Evolutionary conservation across 2,113 vertebrate genomes (phyloP), one percentile per base, ranked within the genome.

Genomic region (Vulpes vulpes): DNA sequence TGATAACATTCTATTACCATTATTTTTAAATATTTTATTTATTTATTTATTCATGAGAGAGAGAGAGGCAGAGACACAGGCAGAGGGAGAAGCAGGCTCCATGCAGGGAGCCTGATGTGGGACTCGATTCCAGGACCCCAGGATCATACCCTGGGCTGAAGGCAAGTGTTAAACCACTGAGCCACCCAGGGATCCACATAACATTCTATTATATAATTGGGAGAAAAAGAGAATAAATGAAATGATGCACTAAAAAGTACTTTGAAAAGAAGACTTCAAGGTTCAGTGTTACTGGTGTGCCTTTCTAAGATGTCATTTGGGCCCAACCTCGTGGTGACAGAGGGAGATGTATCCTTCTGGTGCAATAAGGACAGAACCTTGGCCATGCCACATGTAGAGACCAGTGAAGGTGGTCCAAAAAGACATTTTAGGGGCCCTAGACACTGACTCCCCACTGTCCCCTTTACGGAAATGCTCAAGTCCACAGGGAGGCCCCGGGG

Each of bases 201-300:
- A 57, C 64, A n/a, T 0, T 8, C 53, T 69, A 62, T 92, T 74
- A 43, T 30, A 11, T 60, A 60, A 27, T 53, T 62, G 19, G 51
- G 17, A 19, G 10, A 30, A 35, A 55, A 64, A 82, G 43, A 22
- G 15, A 86, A 89, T 65, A 94, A 82, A 86, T 64, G 19, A 88
- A 71, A 43, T 67, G 82, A 65, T 49, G 25, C n/a, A 51, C 71
- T 74, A 22, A 30, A 91, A 69, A 57, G 30, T 43, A 32, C 80
- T 90, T 87, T 67, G 91, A 62, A 69, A 96, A 97, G 49, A 92
- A 30, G 35, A 15, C 51, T 69, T 81, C 59, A 30, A 79, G 59
- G 83, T 65, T 82, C 64, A 73, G 53, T 17, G 43, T 67, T 62
- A 65, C 27, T 38, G 49, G 32, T 57, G 23, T 60, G 69, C 16